Conservation (phyloP, 2,113 vertebrate genomes). For the Rhynchopsitta pachyrhyncha region DNA sequence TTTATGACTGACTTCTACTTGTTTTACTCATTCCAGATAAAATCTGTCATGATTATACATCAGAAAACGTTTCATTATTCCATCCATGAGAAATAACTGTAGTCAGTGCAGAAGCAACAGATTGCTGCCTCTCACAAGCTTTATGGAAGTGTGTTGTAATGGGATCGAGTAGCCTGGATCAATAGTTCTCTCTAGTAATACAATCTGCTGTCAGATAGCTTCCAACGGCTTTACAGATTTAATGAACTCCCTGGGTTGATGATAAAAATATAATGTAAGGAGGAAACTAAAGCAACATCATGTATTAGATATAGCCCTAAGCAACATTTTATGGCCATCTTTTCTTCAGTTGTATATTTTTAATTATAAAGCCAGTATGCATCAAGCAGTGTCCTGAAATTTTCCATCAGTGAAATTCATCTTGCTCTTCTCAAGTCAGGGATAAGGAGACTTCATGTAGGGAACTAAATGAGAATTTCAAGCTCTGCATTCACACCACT, state of each 20-base stretch:
- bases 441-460: conserved; percentile 51
- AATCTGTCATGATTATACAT: conserved; percentile 72
- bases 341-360: conserved; percentile 64
- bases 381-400: conserved; percentile 56
- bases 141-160: conserved; percentile 67
- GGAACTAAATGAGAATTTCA: conserved; percentile 55
- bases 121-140: conserved; percentile 59
- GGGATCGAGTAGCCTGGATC: conserved; percentile 62
- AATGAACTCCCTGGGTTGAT: conserved; percentile 65
- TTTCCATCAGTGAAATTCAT: conserved; percentile 47
- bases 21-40: conserved; percentile 62
- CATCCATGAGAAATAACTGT: conserved; percentile 66
- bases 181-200: conserved; percentile 65
- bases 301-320: conserved; percentile 57
- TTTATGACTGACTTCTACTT: conserved; percentile 66
- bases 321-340: conserved; percentile 32
- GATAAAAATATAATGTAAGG: conserved; percentile 61
- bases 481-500: background rate
- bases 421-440: conserved; percentile 47
- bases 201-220: conserved; percentile 54
- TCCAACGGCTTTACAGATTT: conserved; percentile 60
- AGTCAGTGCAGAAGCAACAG: conserved; percentile 71
- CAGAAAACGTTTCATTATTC: conserved; percentile 69
- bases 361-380: conserved; percentile 68
- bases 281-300: conserved; percentile 64